phyloP scores from a whole-genome alignment of 2,888 invertebrate genomes.

The Gasteruption jaculator region DNA sequence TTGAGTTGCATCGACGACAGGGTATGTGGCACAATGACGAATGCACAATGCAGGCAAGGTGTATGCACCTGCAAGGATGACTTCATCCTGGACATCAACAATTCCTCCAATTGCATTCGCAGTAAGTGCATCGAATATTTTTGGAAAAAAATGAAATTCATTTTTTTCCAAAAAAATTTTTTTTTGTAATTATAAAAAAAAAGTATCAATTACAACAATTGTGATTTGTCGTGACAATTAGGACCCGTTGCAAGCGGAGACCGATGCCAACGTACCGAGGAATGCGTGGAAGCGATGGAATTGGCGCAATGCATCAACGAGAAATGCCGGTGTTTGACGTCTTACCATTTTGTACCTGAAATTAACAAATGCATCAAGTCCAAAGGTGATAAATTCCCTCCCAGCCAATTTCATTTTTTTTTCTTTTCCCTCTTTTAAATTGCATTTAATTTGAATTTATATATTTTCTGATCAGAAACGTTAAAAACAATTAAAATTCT shows the following conservation, averaged over 20 bases:
- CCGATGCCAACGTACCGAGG: constrained; percentile 31
- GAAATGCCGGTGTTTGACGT: constrained; percentile 27
- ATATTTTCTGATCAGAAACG: not conserved
- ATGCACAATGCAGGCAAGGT: constrained; percentile 32
- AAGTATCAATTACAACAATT: not conserved
- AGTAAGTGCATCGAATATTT: constrained; percentile 26
- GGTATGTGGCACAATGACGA: constrained; percentile 30
- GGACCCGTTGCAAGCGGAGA: constrained; percentile 29
- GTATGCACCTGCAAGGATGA: constrained; percentile 31
- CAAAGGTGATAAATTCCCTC: constrained; percentile 23
- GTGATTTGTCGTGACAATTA: too few species aligned
- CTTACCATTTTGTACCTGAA: constrained; percentile 27
- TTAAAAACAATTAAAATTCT: not conserved
- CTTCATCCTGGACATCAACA: constrained; percentile 30
- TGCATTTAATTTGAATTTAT: not conserved
- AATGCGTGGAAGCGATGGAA: constrained; percentile 30
- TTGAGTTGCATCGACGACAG: constrained; percentile 21
- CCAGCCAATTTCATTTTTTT: not conserved
- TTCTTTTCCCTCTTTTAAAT: too few species aligned
- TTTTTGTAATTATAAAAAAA: constrained; percentile 1
- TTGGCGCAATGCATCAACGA: constrained; percentile 29
- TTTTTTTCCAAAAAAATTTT: not conserved
- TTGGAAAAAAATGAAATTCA: not conserved
- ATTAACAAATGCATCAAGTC: constrained; percentile 27
- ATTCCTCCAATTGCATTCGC: constrained; percentile 35